A percentile compares a stretch with the other conserved stretches of the same genome.
Conservation (phyloP, 2,888 invertebrate genomes). For the Athripsodes cinereus region DNA sequence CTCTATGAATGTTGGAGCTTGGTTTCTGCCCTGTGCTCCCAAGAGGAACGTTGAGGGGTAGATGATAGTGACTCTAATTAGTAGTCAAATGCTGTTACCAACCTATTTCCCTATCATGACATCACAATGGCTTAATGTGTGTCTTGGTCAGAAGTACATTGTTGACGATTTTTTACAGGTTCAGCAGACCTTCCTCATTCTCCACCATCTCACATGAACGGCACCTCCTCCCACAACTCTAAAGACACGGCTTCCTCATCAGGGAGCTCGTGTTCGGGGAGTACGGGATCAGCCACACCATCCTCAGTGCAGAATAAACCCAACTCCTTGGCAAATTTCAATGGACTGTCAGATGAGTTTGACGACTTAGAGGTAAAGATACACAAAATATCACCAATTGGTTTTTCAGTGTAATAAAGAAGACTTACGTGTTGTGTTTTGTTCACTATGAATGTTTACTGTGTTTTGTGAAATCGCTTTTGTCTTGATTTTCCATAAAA, state of each 20-base stretch:
- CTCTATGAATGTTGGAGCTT: too few species aligned
- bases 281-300: constrained; percentile 33
- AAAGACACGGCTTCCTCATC: constrained; percentile 45
- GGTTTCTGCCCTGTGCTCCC: too few species aligned
- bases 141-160: too few species aligned
- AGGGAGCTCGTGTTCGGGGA: constrained; percentile 44
- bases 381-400: background rate
- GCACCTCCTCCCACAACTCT: constrained; percentile 37
- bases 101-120: too few species aligned
- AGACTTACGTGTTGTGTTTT: background rate
- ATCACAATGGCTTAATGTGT: too few species aligned
- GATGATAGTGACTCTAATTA: too few species aligned
- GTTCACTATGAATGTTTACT: background rate
- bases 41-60: too few species aligned
- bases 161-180: too few species aligned
- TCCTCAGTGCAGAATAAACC: constrained; percentile 37
- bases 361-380: constrained; percentile 45
- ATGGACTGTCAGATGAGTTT: constrained; percentile 47
- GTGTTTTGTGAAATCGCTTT: background rate
- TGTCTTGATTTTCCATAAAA: too few species aligned
- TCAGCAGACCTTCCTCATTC: constrained; percentile 18
- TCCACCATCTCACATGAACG: constrained; percentile 18
- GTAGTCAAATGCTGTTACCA: too few species aligned
- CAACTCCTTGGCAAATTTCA: constrained; percentile 43
- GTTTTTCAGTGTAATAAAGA: background rate